Evolutionary conservation across 2,797 vertebrate species (phyloP).

Genomic region (Rhinichthys osculus): DNA sequence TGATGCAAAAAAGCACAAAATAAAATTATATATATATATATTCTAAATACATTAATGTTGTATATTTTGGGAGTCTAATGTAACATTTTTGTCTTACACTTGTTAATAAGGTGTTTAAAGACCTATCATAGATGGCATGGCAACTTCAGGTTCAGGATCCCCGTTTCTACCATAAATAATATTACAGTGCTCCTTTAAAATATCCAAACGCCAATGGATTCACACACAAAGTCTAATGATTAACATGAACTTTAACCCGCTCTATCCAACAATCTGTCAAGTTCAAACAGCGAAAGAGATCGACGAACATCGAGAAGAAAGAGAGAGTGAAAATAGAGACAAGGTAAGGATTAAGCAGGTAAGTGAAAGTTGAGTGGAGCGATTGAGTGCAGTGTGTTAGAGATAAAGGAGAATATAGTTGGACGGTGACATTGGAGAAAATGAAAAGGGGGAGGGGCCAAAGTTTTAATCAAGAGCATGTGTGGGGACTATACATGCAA

Average conservation of each 20-base stretch:
- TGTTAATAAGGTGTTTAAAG: neutral
- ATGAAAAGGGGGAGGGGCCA: conserved; percentile 35
- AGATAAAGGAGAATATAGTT: conserved; percentile 12
- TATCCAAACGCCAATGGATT: neutral
- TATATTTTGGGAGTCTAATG: neutral
- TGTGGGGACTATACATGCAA: neutral
- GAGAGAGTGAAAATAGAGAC: conserved; percentile 30
- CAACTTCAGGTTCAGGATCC: neutral
- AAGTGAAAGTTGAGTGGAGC: conserved; percentile 57
- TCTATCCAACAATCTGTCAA: conserved; percentile 57
- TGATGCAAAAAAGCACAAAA: too few species aligned
- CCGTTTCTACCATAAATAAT: neutral
- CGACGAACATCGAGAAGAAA: conserved; percentile 11
- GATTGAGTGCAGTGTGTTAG: conserved; percentile 12
- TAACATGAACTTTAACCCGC: conserved; percentile 78
- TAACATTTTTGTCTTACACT: neutral
- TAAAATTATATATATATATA: neutral
- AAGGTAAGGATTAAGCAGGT: conserved; percentile 60
- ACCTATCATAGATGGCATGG: neutral
- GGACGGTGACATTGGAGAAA: neutral
- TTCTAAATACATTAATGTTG: neutral
- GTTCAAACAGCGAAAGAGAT: conserved; percentile 23
- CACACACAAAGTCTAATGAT: conserved; percentile 67
- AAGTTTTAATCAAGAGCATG: neutral
- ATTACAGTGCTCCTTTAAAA: neutral